Base-by-base conservation (phyloP, 2,797 vertebrate species). In the Buceros bicornis region DNA sequence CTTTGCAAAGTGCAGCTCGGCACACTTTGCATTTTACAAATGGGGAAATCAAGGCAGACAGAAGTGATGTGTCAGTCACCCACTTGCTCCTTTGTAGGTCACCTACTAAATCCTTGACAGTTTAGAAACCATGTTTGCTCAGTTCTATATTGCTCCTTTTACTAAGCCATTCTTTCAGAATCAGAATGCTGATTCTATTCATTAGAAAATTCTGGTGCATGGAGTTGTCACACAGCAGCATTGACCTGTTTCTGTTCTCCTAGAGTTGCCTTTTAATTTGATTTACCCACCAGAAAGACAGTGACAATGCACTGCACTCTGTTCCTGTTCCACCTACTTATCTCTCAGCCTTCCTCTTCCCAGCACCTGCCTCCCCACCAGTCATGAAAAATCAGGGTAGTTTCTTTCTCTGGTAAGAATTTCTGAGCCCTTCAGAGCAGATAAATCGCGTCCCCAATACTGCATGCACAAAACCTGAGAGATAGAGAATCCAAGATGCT, bases 1-100 rank as follows among this genome's bases (percentile, higher is more conserved):
- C 82, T 82, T 57, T 71, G 56, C 79, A 77, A 62, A 95, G 87
- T 77, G 88, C 94, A 72, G 86, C 83, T 80, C 13, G 1, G 54
- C 60, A 66, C 90, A n/a, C 88, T 90, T 62, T 72, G 47, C 33
- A 16, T 77, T 90, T 87, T 71, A 28, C 70, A 64, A 73, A 74
- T 31, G 64, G 86, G 81, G 86, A 85, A 82, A 89, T 60, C 74
- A 64, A 97, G 93, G 93, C 81, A 90, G 67, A 21, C 71, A 92
- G 66, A 50, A 94, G 61, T 25, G 74, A 60, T 53, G 77, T 88
- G 70, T 73, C 90, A 92, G 56, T 77, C 74, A 76, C 62, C 48
- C 42, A 31, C 29, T 86, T 60, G 45, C 70, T 86, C 58, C 62
- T 85, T 87, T 65, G 54, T 47, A 57, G 91, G 84, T 89, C 94